Conservation (phyloP, 2,888 invertebrate species). For the Cosmorhoe ocellata region DNA sequence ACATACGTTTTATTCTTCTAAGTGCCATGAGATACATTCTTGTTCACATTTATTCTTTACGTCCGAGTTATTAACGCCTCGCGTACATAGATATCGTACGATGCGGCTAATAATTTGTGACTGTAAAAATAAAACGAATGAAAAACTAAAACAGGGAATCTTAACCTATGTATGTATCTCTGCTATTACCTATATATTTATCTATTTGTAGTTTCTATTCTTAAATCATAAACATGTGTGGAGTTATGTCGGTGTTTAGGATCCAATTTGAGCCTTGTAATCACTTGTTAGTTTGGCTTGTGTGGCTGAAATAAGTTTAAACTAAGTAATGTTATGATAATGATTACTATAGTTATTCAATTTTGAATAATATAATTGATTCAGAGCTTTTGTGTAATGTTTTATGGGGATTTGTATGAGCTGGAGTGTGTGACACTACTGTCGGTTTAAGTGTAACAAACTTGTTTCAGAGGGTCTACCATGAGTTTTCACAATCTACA, state of each 20-base stretch:
- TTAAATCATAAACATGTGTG: slow-evolving; percentile 29
- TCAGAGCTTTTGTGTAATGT: slow-evolving; percentile 31
- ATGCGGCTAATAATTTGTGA: slow-evolving; percentile 19
- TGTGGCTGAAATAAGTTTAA: slow-evolving; percentile 17
- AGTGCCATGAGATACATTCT: slow-evolving; percentile 48
- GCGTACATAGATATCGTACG: neutral
- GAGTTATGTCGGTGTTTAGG: slow-evolving; percentile 43
- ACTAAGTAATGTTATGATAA: slow-evolving; percentile 10
- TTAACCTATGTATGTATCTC: slow-evolving; percentile 50
- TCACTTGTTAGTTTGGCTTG: slow-evolving; percentile 32
- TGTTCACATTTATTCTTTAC: slow-evolving; percentile 37
- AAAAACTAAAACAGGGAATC: slow-evolving; percentile 62
- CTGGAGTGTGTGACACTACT: slow-evolving; percentile 22
- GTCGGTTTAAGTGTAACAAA: slow-evolving; percentile 6
- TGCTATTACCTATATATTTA: slow-evolving; percentile 53
- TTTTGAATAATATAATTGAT: slow-evolving; percentile 23
- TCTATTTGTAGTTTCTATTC: slow-evolving; percentile 49
- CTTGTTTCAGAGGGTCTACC: neutral
- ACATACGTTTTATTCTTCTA: slow-evolving; percentile 34
- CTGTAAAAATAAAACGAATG: slow-evolving; percentile 31
- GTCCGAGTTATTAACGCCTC: slow-evolving; percentile 13
- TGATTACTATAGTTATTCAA: slow-evolving; percentile 16
- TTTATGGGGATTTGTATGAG: slow-evolving; percentile 14
- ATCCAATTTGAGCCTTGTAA: slow-evolving; percentile 50
- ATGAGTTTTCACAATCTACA: neutral